Base-by-base conservation (phyloP, 2,113 vertebrate genomes). In the Lophochroa leadbeateri region DNA sequence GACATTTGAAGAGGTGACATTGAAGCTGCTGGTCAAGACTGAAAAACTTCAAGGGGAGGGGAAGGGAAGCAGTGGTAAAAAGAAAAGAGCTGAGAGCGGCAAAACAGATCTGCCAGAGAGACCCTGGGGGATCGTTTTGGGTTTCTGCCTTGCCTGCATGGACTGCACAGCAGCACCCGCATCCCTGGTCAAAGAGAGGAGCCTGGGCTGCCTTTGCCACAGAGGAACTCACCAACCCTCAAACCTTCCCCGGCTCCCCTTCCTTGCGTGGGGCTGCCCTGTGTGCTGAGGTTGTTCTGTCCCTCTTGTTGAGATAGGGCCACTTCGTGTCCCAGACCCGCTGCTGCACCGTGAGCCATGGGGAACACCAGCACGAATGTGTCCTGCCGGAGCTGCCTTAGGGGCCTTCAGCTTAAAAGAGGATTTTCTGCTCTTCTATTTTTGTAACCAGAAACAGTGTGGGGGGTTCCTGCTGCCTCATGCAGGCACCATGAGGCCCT, bases 281-380 rank as follows among this genome's bases (percentile, higher is more conserved):
- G 28, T 1, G 1, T 11, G 24, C 6, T 4, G 61, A 31, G 37
- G 58, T 81, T 33, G 9, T 39, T 33, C 33, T 23, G 28, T 55
- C 35, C 35, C 49, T 74, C 82, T 46, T 35, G 12, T 4, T 21
- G 50, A 43, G 52, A 60, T 1, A 17, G 29, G 55, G n/a, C 28
- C 29, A 5, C 31, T 71, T 55, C 44, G 24, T 71, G 37, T 8
- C 24, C 57, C 47, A 31, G 19, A 88, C 46, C 53, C 4, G 13
- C 43, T 24, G 37, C 68, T 55, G 60, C 35, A 5, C 4, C 0
- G 1, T 13, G 25, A 89, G 69, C 49, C 41, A 3, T 1, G 2
- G 39, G 65, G 79, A 52, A 7, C 63, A 74, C 13, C 17, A 58
- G 41, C 44, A 35, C 2, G 1, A 35, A 47, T 3, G 39, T 13